phyloP scores from a whole-genome alignment of 1,140 invertebrate genomes.

The Ips nitidus region DNA sequence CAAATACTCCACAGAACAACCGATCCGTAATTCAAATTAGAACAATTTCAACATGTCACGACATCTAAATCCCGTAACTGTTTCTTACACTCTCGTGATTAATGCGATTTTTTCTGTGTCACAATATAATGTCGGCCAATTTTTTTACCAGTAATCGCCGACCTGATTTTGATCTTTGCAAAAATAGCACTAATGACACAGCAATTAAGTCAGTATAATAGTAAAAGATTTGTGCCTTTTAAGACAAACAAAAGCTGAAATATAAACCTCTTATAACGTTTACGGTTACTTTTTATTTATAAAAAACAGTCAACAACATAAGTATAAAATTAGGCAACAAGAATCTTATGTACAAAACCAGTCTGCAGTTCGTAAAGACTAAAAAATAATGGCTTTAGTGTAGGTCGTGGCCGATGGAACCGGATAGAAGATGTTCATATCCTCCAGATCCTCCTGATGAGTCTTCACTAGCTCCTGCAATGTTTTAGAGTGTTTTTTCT shows the following conservation, averaged over 20 bases:
- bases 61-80: constrained; percentile 30
- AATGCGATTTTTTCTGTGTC: constrained; percentile 5
- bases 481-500: neutral
- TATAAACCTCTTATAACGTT: too few relatives aligned
- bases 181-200: neutral
- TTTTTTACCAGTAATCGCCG: neutral
- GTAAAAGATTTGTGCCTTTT: too few relatives aligned
- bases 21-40: constrained; percentile 12
- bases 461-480: constrained; percentile 27
- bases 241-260: too few relatives aligned
- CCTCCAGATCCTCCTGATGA: constrained; percentile 7
- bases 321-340: constrained; percentile 33
- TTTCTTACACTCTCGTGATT: constrained; percentile 15
- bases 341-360: constrained; percentile 31
- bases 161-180: neutral
- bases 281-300: neutral
- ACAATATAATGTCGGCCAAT: neutral
- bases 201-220: too few relatives aligned
- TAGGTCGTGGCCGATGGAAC: too few relatives aligned
- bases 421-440: constrained; percentile 10
- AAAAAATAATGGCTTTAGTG: constrained; percentile 2
- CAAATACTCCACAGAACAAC: too few relatives aligned
- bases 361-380: neutral
- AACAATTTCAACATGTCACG: constrained; percentile 14
- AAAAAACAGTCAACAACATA: neutral